These are phyloP conservation scores for Probaryconus sp. DNA, from an alignment of 1,140 invertebrate species.

Conservation along the genomic window DNA sequence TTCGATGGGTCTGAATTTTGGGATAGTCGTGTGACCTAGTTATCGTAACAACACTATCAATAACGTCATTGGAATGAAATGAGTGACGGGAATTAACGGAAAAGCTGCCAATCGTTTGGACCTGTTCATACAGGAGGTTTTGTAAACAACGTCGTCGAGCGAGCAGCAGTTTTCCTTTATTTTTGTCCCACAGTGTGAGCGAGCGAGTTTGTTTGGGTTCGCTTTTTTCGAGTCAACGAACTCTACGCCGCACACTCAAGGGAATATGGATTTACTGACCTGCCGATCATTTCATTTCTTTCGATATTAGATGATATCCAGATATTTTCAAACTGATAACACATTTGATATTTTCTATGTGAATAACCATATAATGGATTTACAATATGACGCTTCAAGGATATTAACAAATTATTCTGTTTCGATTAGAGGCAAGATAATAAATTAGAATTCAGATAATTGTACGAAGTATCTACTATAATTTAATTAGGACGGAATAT, in stretches of 20 bases:
- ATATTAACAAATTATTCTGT: too few species aligned
- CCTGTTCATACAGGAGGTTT: not conserved
- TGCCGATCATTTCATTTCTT: constrained; percentile 44
- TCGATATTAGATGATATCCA: constrained; percentile 14
- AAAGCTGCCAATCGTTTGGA: not conserved
- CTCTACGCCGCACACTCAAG: constrained; percentile 19
- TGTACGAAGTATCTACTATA: too few species aligned
- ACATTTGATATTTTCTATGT: too few species aligned
- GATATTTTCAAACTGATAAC: too few species aligned
- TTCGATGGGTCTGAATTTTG: constrained; percentile 24
- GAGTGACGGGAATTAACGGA: not conserved
- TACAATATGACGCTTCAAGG: too few species aligned
- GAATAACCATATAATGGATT: too few species aligned
- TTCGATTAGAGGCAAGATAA: too few species aligned
- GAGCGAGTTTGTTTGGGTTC: constrained; percentile 54
- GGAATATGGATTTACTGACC: constrained; percentile 43
- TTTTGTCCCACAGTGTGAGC: constrained; percentile 22
- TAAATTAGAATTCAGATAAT: too few species aligned
- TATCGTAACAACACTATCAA: constrained; percentile 11
- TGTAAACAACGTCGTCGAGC: constrained; percentile 35
- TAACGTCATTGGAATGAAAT: constrained; percentile 13
- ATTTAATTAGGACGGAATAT: too few species aligned
- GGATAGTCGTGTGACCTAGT: constrained; percentile 25
- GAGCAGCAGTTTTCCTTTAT: constrained; percentile 40
- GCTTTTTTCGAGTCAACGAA: constrained; percentile 55